Evolutionary conservation across 2,888 invertebrate genomes (phyloP), one percentile per base, ranked within the genome.

Genomic region (Athripsodes cinereus): DNA sequence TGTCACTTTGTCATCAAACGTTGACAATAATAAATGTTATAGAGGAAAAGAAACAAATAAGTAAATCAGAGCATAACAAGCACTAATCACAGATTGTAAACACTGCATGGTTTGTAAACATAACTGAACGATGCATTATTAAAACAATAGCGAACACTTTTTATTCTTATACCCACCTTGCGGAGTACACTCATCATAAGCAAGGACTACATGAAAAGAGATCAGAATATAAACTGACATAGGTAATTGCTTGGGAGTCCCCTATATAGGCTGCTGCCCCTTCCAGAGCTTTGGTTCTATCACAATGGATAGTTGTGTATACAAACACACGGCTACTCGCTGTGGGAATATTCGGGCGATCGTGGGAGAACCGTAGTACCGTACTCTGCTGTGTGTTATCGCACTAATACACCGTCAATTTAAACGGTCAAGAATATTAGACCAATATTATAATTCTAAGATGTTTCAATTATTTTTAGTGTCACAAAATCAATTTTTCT

Each of bases 161-260:
- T 16, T n/a, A n/a, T n/a, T n/a, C n/a, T 16, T 21, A 52, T 61
- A 62, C 62, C 57, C 58, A 64, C 64, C 64, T 64, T 56, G 57
- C 50, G 55, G 55, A 58, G 60, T 53, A 53, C 62, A 58, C 58
- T 60, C 64, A 64, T 64, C 60, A 52, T 64, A 31, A 44, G 53
- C 49, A 52, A 50, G 62, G 58, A 58, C 64, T 60, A 62, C 62
- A 62, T 64, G 64, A 57, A 64, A 62, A 58, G 60, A 62, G 62
- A 60, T 60, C 62, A 57, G 59, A 57, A 52, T 53, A 58, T 53
- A 58, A 51, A 64, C 64, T 64, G 62, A 60, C 58, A 19, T n/a
- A 52, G 60, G 55, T 47, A 22, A 31, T 55, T 22, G 40, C 50
- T 35, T 44, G 6, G 22, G 57, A 59, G 60, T 52, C 50, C 60